Base-by-base conservation (phyloP, 37 sponge, comb jelly and placozoan species). In the Lycopodina hypogea region DNA sequence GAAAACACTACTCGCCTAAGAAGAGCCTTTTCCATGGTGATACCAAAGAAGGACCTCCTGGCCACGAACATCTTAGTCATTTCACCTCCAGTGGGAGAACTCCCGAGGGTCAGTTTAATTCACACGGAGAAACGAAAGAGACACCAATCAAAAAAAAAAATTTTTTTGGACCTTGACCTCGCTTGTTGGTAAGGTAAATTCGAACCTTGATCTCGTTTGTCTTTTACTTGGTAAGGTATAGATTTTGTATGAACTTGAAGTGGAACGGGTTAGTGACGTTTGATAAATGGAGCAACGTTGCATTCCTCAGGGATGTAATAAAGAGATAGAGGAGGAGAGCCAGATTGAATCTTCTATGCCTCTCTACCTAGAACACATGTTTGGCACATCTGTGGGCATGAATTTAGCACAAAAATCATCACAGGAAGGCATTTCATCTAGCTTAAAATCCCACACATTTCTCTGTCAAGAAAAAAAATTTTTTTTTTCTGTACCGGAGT, bases 321-420 rank as follows among this genome's bases (percentile, higher is more conserved):
- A 33, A 62, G 63, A 48, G 12, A 56, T 62, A 33, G 75, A 72
- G 30, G 85, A 85, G 52, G 80, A 78, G 11, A 37, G 73, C 7
- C 74, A 79, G 42, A 79, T 85, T 9, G 52, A 78, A 19, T 78
- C 58, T 28, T 85, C 86, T 26, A 73, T 85, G 36, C 86, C 86
- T 55, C 53, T 67, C 51, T 85, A 85, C 65, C 26, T 85, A 0
- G 72, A 78, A 23, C 57, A 71, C 66, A 4, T 79, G 39, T 85
- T 72, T 79, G 86, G 83, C 0, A 15, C 40, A 18, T 67, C 14
- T 28, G 11, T 68, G 29, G 80, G 80, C 14, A 6, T 8, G 26
- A 79, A 70, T 69, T 30, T 37, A 42, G 19, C 42, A 55, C 74
- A 28, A 48, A 42, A 15, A 1, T 8, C 30, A 45, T 9, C 61